Conservation (phyloP, 2,888 invertebrate species). For the Synergus laeviventris region DNA sequence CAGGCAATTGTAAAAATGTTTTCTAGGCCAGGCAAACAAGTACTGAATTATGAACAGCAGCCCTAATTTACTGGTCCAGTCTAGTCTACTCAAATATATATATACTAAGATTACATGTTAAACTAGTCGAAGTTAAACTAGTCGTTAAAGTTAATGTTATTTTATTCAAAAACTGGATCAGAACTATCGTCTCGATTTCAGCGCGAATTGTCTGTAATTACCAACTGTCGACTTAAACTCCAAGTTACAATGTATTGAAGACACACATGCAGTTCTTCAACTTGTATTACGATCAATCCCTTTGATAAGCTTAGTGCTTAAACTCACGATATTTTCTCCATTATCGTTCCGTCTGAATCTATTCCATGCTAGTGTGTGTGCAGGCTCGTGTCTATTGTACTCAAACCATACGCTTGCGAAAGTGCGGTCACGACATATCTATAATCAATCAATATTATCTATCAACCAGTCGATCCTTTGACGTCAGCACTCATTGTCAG, state of each 20-base stretch:
- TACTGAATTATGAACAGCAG: slow-evolving; percentile 27
- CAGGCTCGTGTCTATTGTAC: neutral
- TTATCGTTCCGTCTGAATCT: neutral
- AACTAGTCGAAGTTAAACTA: no score
- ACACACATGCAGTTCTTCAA: neutral
- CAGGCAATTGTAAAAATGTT: slow-evolving; percentile 5
- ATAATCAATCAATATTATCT: slow-evolving; percentile 9
- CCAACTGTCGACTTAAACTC: no score
- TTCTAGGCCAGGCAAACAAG: slow-evolving; percentile 4
- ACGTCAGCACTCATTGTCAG: neutral
- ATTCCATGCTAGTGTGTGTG: neutral
- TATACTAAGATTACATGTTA: slow-evolving; percentile 25
- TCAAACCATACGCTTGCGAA: neutral
- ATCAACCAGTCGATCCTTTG: slow-evolving; percentile 3
- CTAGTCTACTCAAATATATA: slow-evolving; percentile 9
- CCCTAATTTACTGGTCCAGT: slow-evolving; percentile 27
- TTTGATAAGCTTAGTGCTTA: neutral
- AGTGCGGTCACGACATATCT: neutral
- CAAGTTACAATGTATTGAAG: neutral
- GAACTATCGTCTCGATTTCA: neutral
- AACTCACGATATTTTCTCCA: neutral
- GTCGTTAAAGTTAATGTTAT: no score
- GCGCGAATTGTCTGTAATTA: no score
- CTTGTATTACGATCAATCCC: neutral
- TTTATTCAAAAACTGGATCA: slow-evolving; percentile 7